Percentiles rank a stretch among this genome's conserved stretches.
These are phyloP conservation scores for Trachelus troglodyta DNA, from an alignment of 2,888 invertebrate genomes.

Conservation along the genomic window DNA sequence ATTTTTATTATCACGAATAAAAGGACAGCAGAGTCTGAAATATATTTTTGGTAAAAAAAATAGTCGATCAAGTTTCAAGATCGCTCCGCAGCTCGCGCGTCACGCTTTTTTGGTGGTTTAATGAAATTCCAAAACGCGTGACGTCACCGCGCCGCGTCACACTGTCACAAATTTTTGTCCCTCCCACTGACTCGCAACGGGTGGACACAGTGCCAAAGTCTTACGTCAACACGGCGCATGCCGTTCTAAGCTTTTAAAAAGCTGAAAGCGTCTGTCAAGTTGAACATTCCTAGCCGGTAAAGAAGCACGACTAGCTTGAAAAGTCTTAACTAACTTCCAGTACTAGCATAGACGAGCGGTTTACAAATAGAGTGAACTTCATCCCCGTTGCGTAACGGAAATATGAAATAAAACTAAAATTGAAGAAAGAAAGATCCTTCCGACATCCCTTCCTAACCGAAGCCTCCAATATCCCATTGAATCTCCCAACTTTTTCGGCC, in stretches of 20 bases:
- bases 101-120: neutral
- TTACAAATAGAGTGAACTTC: neutral
- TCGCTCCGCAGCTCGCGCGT: neutral
- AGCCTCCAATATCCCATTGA: neutral
- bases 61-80: neutral
- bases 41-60: neutral
- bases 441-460: neutral
- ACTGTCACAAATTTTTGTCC: neutral
- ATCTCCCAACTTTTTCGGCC: neutral
- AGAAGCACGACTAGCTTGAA: neutral
- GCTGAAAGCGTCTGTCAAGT: neutral
- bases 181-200: neutral
- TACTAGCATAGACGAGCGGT: neutral
- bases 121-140: neutral
- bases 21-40: constrained; percentile 17
- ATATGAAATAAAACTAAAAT: neutral
- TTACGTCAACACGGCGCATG: constrained; percentile 14
- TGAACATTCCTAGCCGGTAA: neutral
- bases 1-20: neutral
- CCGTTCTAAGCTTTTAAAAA: neutral
- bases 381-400: neutral
- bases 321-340: neutral
- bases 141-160: neutral
- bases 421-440: neutral
- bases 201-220: constrained; percentile 12